These are phyloP conservation scores for Origma solitaria DNA, from an alignment of 2,113 vertebrate species.

Conservation along the genomic window DNA sequence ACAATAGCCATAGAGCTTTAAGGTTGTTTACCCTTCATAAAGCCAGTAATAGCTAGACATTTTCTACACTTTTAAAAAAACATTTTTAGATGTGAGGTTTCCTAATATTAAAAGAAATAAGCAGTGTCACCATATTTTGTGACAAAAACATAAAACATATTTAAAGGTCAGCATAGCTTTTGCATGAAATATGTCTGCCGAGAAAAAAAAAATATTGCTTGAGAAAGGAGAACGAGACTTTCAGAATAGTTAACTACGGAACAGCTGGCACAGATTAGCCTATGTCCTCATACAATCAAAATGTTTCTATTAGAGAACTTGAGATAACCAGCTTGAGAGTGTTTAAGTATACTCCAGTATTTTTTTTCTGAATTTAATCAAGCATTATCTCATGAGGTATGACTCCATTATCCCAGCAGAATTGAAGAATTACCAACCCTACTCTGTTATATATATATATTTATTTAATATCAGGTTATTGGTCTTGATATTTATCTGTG, in stretches of 20 bases:
- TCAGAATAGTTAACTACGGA: slow-evolving; percentile 21
- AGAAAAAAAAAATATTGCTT: not conserved
- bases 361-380: not conserved
- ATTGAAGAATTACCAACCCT: not conserved
- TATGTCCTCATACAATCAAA: slow-evolving; percentile 66
- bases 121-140: not conserved
- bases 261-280: slow-evolving; percentile 54
- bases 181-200: slow-evolving; percentile 48
- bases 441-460: not conserved
- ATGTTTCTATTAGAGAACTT: slow-evolving; percentile 54
- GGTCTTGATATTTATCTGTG: not conserved
- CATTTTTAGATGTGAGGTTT: not conserved
- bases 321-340: slow-evolving; percentile 47
- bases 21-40: not conserved
- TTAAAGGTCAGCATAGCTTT: slow-evolving; percentile 40
- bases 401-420: slow-evolving; percentile 23
- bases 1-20: not conserved
- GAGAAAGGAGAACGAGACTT: slow-evolving; percentile 6
- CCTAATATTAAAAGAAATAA: not conserved
- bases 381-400: slow-evolving; percentile 43
- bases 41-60: not conserved
- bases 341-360: not conserved
- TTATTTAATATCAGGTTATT: not conserved
- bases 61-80: not conserved
- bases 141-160: not conserved